Base-by-base conservation (phyloP, 1,140 invertebrate species). In the Apis dorsata region DNA sequence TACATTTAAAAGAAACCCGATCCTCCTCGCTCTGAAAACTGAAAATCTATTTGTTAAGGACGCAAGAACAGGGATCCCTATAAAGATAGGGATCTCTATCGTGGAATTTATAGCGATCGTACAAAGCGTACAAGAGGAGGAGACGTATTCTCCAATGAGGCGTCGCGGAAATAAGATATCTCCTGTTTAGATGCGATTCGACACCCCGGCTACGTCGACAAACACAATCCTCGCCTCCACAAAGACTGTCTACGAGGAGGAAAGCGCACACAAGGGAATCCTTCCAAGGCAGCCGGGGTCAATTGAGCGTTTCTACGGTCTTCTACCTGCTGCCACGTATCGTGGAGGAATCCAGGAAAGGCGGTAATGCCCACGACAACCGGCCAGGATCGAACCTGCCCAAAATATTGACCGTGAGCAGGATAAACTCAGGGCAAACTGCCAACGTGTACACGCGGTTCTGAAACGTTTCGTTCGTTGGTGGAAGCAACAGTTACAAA, bases 361-460 rank as follows among this genome's bases (percentile, higher is more conserved):
- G 84, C 75, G 83, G 79, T 88, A 88, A 91, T 86, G 86, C 66
- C 70, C 68, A 68, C 70, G 77, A 86, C 79, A 86, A 84, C 70
- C 74, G 34, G 34, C 28, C 28, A 83, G 86, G 85, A 82, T 65
- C 90, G 81, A 72, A 86, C 78, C 78, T 71, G 88, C 86, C 88
- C 84, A 91, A 93, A 92, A 92, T 92, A 92, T 92, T 93, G 91
- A 92, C 92, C 81, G 59, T 83, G 71, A 69, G 71, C 74, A 13
- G 73, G n/a, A 51, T 53, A 44, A 34, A 44, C 34, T 59, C 53
- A 19, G 44, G 78, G 85, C 82, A 84, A 81, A 68, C 62, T 85
- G 86, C 86, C 86, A 87, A 82, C 57, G 53, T 80, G 73, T 63
- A 83, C 55, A 19, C 34, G n/a, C 8, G 13, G 19, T 24, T 24